A percentile compares a stretch with the other conserved stretches of the same genome.
Evolutionary conservation across 2,888 invertebrate genomes (phyloP).

Genomic region (Oligia strigilis): DNA sequence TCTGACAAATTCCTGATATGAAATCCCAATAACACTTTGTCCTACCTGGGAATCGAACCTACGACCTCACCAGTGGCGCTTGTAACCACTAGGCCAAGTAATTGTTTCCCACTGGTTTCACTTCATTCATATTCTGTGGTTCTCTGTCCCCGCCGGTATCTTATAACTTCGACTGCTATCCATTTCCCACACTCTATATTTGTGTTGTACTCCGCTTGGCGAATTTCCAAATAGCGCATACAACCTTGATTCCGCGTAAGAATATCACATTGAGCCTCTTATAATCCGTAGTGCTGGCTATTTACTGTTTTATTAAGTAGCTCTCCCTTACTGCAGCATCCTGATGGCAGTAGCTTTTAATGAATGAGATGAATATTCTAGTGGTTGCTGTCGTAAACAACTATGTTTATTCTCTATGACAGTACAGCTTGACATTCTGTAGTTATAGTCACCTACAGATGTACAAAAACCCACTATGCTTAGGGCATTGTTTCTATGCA

Average conservation of each 20-base stretch:
- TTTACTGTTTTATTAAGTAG: constrained; percentile 17
- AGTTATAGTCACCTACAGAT: too few relatives aligned
- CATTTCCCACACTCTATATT: constrained; percentile 45
- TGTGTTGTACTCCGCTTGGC: constrained; percentile 64
- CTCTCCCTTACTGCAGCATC: neutral
- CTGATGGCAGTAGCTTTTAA: constrained; percentile 12
- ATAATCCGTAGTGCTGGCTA: constrained; percentile 18
- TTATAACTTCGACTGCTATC: neutral
- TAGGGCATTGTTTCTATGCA: too few relatives aligned
- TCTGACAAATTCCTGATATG: too few relatives aligned
- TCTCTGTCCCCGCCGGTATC: neutral
- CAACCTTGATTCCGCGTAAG: constrained; percentile 53
- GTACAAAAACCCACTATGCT: too few relatives aligned
- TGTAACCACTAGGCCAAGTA: too few relatives aligned
- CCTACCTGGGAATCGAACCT: too few relatives aligned
- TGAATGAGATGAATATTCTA: constrained; percentile 1
- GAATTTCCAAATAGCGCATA: constrained; percentile 60
- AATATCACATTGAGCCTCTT: constrained; percentile 42
- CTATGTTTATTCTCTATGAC: neutral
- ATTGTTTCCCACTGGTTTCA: too few relatives aligned
- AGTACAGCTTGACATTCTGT: neutral
- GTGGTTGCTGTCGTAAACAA: neutral
- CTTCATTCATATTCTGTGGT: neutral
- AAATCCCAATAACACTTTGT: too few relatives aligned
- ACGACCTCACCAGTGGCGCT: too few relatives aligned